Evolutionary conservation across 2,888 invertebrate species (phyloP).

Genomic region (Thumatha senex): DNA sequence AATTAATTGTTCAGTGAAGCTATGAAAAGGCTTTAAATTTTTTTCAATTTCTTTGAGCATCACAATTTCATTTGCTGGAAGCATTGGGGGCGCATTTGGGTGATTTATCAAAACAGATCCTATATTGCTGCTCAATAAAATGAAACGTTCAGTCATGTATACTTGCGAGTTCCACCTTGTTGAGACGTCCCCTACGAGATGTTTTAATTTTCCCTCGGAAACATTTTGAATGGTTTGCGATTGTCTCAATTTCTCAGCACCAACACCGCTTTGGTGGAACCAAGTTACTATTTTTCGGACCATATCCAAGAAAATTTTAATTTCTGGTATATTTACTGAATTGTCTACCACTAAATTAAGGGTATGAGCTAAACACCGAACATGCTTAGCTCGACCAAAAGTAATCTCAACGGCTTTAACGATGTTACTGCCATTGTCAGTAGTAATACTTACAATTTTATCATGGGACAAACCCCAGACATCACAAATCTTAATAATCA

Average conservation of each 20-base stretch:
- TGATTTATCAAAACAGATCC: conserved; percentile 31
- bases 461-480: background rate
- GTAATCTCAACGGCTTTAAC: conserved; percentile 28
- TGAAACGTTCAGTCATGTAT: conserved; percentile 20
- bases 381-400: conserved; percentile 31
- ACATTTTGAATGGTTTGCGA: conserved; percentile 26
- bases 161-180: conserved; percentile 23
- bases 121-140: conserved; percentile 21
- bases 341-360: conserved; percentile 30
- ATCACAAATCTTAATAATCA: conserved; percentile 6
- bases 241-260: conserved; percentile 30
- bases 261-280: conserved; percentile 34
- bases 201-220: conserved; percentile 19
- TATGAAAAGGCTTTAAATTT: conserved; percentile 12
- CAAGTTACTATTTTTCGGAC: conserved; percentile 25
- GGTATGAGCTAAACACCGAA: conserved; percentile 35
- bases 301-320: too few relatives aligned
- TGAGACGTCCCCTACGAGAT: conserved; percentile 24
- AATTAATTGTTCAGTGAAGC: conserved; percentile 12
- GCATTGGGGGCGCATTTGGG: conserved; percentile 20
- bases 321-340: conserved; percentile 15
- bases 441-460: conserved; percentile 24
- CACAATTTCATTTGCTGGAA: conserved; percentile 34
- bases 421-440: conserved; percentile 29
- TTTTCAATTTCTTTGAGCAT: conserved; percentile 11